These are phyloP conservation scores for Calliphora vomitoria DNA, from an alignment of 2,888 invertebrate genomes.

Conservation along the genomic window DNA sequence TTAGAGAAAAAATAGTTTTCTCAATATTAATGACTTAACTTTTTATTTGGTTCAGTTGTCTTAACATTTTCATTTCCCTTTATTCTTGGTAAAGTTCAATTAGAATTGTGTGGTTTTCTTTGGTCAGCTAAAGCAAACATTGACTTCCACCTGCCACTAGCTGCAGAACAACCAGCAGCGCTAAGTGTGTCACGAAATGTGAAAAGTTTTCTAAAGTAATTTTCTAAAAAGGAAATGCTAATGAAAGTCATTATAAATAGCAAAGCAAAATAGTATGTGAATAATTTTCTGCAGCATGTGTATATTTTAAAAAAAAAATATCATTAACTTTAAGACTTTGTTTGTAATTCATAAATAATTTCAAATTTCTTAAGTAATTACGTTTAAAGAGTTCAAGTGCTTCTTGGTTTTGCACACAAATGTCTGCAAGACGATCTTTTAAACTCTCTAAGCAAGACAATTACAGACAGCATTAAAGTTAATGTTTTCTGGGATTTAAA, in stretches of 20 bases:
- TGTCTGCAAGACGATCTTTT: not conserved
- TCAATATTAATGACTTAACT: not conserved
- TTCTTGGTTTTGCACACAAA: not conserved
- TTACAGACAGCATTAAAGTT: slow-evolving; percentile 40
- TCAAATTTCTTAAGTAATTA: not conserved
- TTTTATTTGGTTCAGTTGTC: not conserved
- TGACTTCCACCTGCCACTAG: slow-evolving; percentile 5
- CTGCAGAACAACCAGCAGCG: not conserved
- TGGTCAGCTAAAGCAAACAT: not conserved
- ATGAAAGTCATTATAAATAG: not conserved
- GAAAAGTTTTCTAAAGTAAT: not conserved
- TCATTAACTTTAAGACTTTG: not conserved
- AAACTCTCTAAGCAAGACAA: slow-evolving; percentile 19
- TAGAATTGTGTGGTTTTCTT: slow-evolving; percentile 36
- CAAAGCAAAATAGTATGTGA: not conserved
- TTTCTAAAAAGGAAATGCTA: slow-evolving; percentile 13
- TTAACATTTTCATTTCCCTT: not conserved
- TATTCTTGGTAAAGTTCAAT: slow-evolving; percentile 9
- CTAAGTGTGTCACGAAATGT: slow-evolving; percentile 13
- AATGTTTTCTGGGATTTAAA: not conserved
- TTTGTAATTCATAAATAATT: not conserved
- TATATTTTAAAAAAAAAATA: not conserved
- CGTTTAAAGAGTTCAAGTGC: slow-evolving; percentile 43
- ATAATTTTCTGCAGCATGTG: not conserved
- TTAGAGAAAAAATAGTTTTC: not conserved